phyloP scores from a whole-genome alignment of 2,888 invertebrate genomes.

The Smittia sp. region DNA sequence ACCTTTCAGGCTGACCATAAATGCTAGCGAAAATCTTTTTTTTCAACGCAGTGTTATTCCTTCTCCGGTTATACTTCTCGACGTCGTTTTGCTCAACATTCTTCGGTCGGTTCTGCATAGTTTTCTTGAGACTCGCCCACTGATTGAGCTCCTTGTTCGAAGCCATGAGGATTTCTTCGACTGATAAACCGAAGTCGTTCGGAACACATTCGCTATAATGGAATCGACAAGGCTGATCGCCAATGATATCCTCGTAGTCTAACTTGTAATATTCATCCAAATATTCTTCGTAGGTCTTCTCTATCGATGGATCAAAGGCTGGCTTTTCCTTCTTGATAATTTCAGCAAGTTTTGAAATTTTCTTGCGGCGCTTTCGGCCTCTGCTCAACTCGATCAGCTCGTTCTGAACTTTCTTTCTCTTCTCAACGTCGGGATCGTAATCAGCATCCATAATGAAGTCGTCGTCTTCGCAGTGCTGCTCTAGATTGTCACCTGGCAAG shows the following conservation, averaged over 20 bases:
- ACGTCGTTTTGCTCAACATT: slow-evolving; percentile 78
- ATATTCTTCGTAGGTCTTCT: slow-evolving; percentile 77
- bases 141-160: slow-evolving; percentile 91
- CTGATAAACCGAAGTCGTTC: slow-evolving; percentile 85
- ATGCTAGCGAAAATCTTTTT: slow-evolving; percentile 75
- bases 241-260: slow-evolving; percentile 94
- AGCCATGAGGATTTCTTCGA: slow-evolving; percentile 90
- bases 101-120: slow-evolving; percentile 73
- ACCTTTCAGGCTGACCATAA: slow-evolving; percentile 56
- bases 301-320: slow-evolving; percentile 72
- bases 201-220: slow-evolving; percentile 86
- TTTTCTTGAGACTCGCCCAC: slow-evolving; percentile 91
- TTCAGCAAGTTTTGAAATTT: slow-evolving; percentile 73
- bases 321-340: slow-evolving; percentile 76
- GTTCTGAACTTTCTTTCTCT: slow-evolving; percentile 57
- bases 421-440: slow-evolving; percentile 61
- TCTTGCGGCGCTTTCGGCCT: slow-evolving; percentile 60
- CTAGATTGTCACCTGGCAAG: slow-evolving; percentile 56
- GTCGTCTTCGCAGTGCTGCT: slow-evolving; percentile 72
- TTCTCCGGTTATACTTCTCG: slow-evolving; percentile 70
- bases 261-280: slow-evolving; percentile 93
- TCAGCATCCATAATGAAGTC: slow-evolving; percentile 90
- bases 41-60: slow-evolving; percentile 70
- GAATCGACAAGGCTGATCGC: slow-evolving; percentile 85
- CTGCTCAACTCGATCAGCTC: slow-evolving; percentile 60